Base-by-base conservation (phyloP, 2,888 invertebrate genomes). In the Idaea aversata region DNA sequence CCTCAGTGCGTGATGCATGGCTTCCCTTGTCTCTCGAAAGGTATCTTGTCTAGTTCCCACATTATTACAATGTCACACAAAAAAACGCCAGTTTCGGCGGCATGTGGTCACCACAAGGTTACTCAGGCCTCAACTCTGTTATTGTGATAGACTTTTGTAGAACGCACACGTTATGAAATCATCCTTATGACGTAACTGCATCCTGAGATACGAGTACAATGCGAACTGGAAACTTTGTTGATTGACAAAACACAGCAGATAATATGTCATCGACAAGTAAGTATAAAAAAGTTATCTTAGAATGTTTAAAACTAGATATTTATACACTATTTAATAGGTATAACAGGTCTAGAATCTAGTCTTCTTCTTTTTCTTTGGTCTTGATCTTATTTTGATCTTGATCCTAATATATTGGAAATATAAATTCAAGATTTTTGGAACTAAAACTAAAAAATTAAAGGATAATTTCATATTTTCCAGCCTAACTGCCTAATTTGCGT, bases 101-200 rank as follows among this genome's bases (percentile, higher is more conserved):
- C 92, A 91, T 92, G 87, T 91, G 92, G 88, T 85, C 82, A 84
- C 85, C 89, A 86, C 90, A 90, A 91, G 91, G 90, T 86, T 88
- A 77, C 70, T 71, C 71, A 76, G 72, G 75, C 77, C 77, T 77
- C 79, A 74, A 70, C 74, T 47, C 6, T 47, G 75, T 78, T 77
- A 76, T 78, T 79, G 73, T 78, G 77, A 75, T 77, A 75, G 73
- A 59, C 59, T 59, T 59, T 59, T 59, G 59, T 59, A 59, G 59
- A 59, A 59, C 59, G 34, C 25, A 58, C n/a, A 58, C 5, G 15
- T 59, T 59, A 59, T 34, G 59, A 59, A 59, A 59, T 59, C 59
- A 59, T 59, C 59, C 34, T 57, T 57, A 71, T 76, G 76, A 76
- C 76, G 76, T 76, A 75, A 74, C 71, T 75, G 70, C 70, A 76